phyloP scores from a whole-genome alignment of 1,140 invertebrate species.

The Cheumatopsyche charites region DNA sequence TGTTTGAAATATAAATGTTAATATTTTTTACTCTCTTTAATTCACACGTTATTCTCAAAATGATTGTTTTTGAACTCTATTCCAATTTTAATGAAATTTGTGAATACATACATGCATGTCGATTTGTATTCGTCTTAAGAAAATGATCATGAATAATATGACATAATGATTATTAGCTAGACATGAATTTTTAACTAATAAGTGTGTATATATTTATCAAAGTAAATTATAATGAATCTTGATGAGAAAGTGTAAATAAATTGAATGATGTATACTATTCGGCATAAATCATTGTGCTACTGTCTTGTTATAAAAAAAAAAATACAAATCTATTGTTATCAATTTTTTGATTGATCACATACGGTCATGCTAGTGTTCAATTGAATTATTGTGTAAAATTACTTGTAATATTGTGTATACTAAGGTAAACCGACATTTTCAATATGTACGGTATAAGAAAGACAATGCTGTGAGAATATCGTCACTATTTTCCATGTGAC shows the following conservation, averaged over 20 bases:
- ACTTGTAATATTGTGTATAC: constrained; percentile 21
- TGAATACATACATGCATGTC: too few relatives aligned
- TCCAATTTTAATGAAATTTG: background rate
- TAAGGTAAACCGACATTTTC: constrained; percentile 32
- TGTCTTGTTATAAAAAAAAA: constrained; percentile 4
- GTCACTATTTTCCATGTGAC: constrained; percentile 50
- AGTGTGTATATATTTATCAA: constrained; percentile 4
- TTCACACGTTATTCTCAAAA: background rate
- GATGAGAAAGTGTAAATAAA: constrained; percentile 16
- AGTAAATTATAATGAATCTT: background rate
- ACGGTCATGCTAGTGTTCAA: constrained; percentile 28
- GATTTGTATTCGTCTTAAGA: too few relatives aligned
- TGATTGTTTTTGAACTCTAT: background rate
- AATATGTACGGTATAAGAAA: constrained; percentile 54
- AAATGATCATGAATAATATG: too few relatives aligned
- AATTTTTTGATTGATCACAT: constrained; percentile 32
- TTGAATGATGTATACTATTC: constrained; percentile 12
- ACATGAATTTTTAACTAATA: background rate
- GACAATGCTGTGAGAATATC: constrained; percentile 65
- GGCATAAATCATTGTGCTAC: constrained; percentile 1
- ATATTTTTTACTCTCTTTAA: constrained; percentile 6
- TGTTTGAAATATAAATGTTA: background rate
- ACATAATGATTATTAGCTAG: background rate
- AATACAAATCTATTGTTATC: constrained; percentile 18
- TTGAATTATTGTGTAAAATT: constrained; percentile 34